These are phyloP conservation scores for Andrena chrysosceles DNA, from an alignment of 2,888 invertebrate species.

Conservation along the genomic window DNA sequence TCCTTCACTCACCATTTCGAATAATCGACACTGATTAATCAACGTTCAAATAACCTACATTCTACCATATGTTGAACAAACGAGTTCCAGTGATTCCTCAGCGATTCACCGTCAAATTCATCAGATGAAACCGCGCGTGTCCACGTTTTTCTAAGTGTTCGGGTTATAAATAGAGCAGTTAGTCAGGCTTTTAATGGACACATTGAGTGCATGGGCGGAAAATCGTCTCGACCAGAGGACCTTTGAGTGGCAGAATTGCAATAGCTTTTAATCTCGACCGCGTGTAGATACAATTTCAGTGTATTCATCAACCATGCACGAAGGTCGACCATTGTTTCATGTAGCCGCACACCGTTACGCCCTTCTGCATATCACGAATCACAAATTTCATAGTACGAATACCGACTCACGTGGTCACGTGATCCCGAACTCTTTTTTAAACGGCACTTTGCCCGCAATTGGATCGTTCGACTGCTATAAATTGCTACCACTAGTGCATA, in stretches of 20 bases:
- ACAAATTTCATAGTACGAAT: conserved; percentile 1
- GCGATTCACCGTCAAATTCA: neutral
- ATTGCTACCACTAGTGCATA: conserved; percentile 1
- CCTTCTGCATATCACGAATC: conserved; percentile 5
- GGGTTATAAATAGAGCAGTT: conserved; percentile 24
- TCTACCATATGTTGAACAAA: neutral
- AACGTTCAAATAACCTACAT: too few relatives aligned
- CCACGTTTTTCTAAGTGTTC: conserved; percentile 22
- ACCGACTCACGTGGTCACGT: neutral
- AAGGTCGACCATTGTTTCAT: conserved; percentile 25
- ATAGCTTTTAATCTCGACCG: conserved; percentile 23
- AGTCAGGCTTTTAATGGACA: conserved; percentile 27
- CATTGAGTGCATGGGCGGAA: conserved; percentile 36
- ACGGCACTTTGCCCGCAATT: neutral
- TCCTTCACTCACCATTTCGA: too few relatives aligned
- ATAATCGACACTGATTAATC: too few relatives aligned
- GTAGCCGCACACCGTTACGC: conserved; percentile 16
- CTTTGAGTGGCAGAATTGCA: conserved; percentile 36
- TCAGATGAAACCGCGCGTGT: neutral
- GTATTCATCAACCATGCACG: conserved; percentile 20
- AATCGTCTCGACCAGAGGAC: conserved; percentile 22
- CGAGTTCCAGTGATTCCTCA: neutral
- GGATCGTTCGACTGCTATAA: neutral
- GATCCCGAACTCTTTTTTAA: neutral
- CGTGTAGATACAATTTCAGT: conserved; percentile 28